Base-by-base conservation (phyloP, 2,113 vertebrate species). In the Cottus gobio region DNA sequence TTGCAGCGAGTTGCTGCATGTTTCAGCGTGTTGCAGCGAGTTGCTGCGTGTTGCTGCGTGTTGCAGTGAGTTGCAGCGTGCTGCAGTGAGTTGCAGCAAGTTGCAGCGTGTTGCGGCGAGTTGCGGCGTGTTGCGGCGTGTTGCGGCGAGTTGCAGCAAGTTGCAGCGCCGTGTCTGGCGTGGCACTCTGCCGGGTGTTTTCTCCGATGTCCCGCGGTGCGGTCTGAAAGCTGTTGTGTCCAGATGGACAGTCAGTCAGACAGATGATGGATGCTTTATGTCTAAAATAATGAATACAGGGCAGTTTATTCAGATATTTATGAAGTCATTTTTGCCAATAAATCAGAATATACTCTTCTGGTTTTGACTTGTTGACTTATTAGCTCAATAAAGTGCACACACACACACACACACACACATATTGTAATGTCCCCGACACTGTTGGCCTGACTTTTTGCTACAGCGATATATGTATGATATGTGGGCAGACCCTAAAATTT, bases 181-280 rank as follows among this genome's bases (percentile, higher is more conserved):
- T 63, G 37, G 30, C 15, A 22, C 36, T 66, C 62, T 26, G 65
- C 58, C 57, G 30, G 39, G 31, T 52, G 37, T 50, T 74, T 69
- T 56, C 60, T 68, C 57, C 52, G 28, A 75, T 64, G 71, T 82
- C 79, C 28, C 60, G 44, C 65, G 65, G 37, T 52, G 39, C 31
- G 37, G 22, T 72, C 10, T 36, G 64, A 66, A 71, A 67, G 50
- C 67, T 79, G 64, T 34, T 28, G 50, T 22, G 63, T 61, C 78
- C 50, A 83, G 68, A 80, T 68, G 66, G 68, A 78, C 20, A 1
- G 36, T 69, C 37, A 24, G 67, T 15, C 24, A 46, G 24, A 46
- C 26, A 30, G 22, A 74, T 64, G 46, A 73, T n/a, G 7, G 34
- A 46, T 37, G 9, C 26, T 71, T 64, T 20, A 75, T 31, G 30